Evolutionary conservation across 2,888 invertebrate genomes (phyloP).

Genomic region (Bruchidius siliquastri): DNA sequence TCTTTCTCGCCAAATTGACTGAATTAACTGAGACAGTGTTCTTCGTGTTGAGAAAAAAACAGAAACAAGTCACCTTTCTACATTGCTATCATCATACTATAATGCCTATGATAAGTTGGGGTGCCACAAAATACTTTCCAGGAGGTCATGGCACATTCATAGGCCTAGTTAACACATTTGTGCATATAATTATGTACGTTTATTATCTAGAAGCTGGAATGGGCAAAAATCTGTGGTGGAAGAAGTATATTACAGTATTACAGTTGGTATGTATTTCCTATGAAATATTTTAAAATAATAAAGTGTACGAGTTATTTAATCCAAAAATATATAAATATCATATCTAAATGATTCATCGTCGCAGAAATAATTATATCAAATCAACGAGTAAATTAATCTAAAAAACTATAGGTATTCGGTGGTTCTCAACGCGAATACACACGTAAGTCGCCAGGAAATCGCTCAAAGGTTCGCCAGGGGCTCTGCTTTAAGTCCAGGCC

Average conservation of each 20-base stretch:
- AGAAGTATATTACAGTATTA: constrained; percentile 74
- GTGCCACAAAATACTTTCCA: constrained; percentile 76
- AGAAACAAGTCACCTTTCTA: constrained; percentile 81
- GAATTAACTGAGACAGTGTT: constrained; percentile 90
- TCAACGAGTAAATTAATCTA: too few species aligned
- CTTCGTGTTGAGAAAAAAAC: constrained; percentile 88
- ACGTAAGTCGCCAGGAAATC: too few species aligned
- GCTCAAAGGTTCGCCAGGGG: too few species aligned
- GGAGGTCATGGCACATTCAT: constrained; percentile 69
- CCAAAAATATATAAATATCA: too few species aligned
- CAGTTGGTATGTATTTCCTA: constrained; percentile 60
- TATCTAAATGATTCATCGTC: too few species aligned
- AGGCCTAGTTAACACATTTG: constrained; percentile 67
- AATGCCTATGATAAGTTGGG: constrained; percentile 94
- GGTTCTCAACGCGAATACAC: too few species aligned
- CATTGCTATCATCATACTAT: constrained; percentile 93
- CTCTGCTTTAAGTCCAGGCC: too few species aligned
- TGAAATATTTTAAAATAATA: too few species aligned
- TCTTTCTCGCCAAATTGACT: constrained; percentile 83
- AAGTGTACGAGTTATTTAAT: too few species aligned
- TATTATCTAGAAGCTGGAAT: constrained; percentile 74
- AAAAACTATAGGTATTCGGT: too few species aligned
- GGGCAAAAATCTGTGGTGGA: constrained; percentile 76
- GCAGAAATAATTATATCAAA: too few species aligned
- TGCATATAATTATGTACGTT: constrained; percentile 78